Percentiles rank a stretch among this genome's conserved stretches.
These are phyloP conservation scores for Pteria penguin DNA, from an alignment of 2,888 invertebrate species.

Conservation along the genomic window DNA sequence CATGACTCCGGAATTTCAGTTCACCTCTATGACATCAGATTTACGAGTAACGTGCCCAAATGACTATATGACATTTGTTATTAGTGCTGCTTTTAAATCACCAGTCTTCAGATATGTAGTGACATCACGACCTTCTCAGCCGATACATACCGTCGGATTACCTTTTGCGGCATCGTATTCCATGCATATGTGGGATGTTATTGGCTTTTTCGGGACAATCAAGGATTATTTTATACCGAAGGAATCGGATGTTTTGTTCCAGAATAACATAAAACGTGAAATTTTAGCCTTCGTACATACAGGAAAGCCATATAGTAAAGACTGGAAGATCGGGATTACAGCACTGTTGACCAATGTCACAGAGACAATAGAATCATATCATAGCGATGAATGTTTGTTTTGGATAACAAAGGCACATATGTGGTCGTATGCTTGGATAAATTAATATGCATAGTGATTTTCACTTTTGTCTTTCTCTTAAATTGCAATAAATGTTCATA, in stretches of 20 bases:
- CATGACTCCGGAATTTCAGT: slow-evolving; percentile 60
- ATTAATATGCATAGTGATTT: too few species aligned
- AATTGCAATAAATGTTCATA: too few species aligned
- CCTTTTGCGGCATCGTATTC: slow-evolving; percentile 48
- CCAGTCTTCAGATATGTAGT: slow-evolving; percentile 65
- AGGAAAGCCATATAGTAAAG: slow-evolving; percentile 44
- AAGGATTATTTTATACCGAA: slow-evolving; percentile 38
- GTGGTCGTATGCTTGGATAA: slow-evolving; percentile 67
- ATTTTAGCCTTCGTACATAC: slow-evolving; percentile 57
- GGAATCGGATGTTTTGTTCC: slow-evolving; percentile 50
- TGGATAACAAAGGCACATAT: slow-evolving; percentile 59
- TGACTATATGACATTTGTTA: slow-evolving; percentile 50
- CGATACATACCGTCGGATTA: slow-evolving; percentile 43
- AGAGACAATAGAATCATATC: slow-evolving; percentile 39
- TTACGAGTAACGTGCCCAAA: slow-evolving; percentile 68
- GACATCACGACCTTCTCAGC: slow-evolving; percentile 56
- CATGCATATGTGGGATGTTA: slow-evolving; percentile 64
- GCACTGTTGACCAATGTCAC: slow-evolving; percentile 53
- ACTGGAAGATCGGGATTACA: slow-evolving; percentile 50
- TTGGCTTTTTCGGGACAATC: slow-evolving; percentile 62
- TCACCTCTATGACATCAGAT: slow-evolving; percentile 68
- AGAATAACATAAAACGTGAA: slow-evolving; percentile 52
- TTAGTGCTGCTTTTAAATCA: slow-evolving; percentile 46
- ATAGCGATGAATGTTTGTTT: slow-evolving; percentile 59
- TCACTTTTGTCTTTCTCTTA: too few species aligned